These are phyloP conservation scores for Grus americana DNA, from an alignment of 2,113 vertebrate genomes.

Conservation along the genomic window DNA sequence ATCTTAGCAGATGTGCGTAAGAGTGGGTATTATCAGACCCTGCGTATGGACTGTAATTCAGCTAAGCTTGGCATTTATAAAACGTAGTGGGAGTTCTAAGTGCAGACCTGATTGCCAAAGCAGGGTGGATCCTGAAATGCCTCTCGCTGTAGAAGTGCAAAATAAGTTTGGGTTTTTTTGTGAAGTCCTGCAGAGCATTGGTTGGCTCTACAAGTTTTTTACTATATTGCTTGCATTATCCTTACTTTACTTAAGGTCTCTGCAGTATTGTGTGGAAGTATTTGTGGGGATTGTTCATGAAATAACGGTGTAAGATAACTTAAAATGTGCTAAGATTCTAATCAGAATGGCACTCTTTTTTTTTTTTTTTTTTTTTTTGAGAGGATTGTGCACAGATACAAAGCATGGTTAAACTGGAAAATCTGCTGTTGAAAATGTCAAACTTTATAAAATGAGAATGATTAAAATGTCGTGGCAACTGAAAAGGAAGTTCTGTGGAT, in stretches of 20 bases:
- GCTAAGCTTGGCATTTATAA: neutral
- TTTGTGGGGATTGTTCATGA: neutral
- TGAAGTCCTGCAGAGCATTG: neutral
- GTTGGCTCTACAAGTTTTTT: neutral
- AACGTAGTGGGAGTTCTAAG: neutral
- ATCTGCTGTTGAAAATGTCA: neutral
- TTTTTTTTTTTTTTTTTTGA: neutral
- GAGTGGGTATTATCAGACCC: neutral
- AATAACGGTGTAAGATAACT: neutral
- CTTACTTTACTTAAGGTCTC: neutral
- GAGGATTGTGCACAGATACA: neutral
- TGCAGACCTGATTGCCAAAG: neutral
- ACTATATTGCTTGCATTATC: neutral
- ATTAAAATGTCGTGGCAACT: neutral
- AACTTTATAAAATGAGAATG: neutral
- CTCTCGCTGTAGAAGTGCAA: fast-evolving
- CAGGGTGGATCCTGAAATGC: neutral
- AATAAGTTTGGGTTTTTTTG: neutral
- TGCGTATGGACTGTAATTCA: neutral
- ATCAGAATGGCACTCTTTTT: neutral
- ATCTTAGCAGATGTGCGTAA: neutral
- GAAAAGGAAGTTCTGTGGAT: neutral
- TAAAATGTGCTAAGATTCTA: neutral
- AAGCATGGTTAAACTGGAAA: neutral
- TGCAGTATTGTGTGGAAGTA: neutral